phyloP scores from a whole-genome alignment of 1,140 invertebrate species.

The Condylostylus longicornis region DNA sequence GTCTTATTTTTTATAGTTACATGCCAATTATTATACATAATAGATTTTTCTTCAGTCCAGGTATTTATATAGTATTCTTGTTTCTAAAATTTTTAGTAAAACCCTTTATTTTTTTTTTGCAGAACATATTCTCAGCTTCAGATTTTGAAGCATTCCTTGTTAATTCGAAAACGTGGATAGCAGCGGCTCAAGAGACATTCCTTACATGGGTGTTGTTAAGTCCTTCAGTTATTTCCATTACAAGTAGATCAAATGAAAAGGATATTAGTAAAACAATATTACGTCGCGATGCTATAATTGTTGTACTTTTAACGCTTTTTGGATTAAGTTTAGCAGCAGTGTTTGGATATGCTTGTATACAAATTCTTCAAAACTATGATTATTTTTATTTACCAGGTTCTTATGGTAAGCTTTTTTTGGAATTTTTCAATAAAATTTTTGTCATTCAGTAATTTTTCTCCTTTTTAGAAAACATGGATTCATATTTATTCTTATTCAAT shows the following conservation, averaged over 20 bases:
- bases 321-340: constrained; percentile 59
- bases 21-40: constrained; percentile 20
- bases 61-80: constrained; percentile 7
- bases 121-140: constrained; percentile 57
- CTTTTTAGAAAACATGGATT: constrained; percentile 51
- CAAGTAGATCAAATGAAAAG: constrained; percentile 42
- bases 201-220: constrained; percentile 81
- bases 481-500: constrained; percentile 49
- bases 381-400: constrained; percentile 65
- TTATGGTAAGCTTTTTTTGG: constrained; percentile 73
- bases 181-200: constrained; percentile 74
- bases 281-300: constrained; percentile 59
- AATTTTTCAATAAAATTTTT: too few species aligned
- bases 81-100: not conserved
- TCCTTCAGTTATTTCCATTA: constrained; percentile 66
- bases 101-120: constrained; percentile 32
- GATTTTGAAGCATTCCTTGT: constrained; percentile 72
- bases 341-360: constrained; percentile 63
- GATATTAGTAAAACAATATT: constrained; percentile 48
- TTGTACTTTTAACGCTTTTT: constrained; percentile 61
- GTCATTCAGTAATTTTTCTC: constrained; percentile 9
- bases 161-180: constrained; percentile 72
- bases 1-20: constrained; percentile 16
- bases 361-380: constrained; percentile 53
- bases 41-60: constrained; percentile 20